Base-by-base conservation (phyloP, 2,113 vertebrate genomes). In the Motacilla tschutschensis region DNA sequence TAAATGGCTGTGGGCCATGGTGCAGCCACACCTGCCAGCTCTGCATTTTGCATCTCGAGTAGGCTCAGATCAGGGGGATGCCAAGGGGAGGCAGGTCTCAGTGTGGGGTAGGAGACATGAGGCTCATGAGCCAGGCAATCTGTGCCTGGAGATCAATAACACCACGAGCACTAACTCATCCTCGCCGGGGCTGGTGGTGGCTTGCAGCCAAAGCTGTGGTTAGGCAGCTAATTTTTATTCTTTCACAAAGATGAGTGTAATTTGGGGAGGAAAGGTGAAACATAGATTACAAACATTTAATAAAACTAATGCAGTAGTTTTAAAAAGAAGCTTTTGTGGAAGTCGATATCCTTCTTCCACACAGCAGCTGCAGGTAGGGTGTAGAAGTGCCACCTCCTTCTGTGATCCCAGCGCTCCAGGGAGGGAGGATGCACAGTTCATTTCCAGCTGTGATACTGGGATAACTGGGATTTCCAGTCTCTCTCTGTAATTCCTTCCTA, bases 21-120 rank as follows among this genome's bases (percentile, higher is more conserved):
- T n/a, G 62, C 58, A 66, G 79, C 95, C 95, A 91, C 93, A 96
- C 95, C 95, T 96, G 93, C 87, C 90, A 93, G 74, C 67, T 76
- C 65, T 40, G 59, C 67, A 16, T 48, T 89, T 66, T 63, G 83
- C 88, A 88, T 85, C 83, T 79, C 44, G 67, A 66, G 63, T 17
- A 77, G 72, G 59, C 53, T 84, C 41, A 14, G 24, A 80, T 53
- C 19, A 77, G 47, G 58, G 60, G 28, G 55, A 33, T 3, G 53
- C 81, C 77, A 80, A 78, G 80, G 31, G 33, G 35, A 64, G 72
- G 79, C 51, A 77, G 64, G 21, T 69, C 57, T 74, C 29, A 6
- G 58, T 18, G 44, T 3, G 2, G 50, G 66, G 40, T 66, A 54
- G 73, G 75, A 80, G 71, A 65, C 80, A 29, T 2, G 4, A 43